phyloP scores from a whole-genome alignment of 2,888 invertebrate genomes.

The Polyommatus icarus region DNA sequence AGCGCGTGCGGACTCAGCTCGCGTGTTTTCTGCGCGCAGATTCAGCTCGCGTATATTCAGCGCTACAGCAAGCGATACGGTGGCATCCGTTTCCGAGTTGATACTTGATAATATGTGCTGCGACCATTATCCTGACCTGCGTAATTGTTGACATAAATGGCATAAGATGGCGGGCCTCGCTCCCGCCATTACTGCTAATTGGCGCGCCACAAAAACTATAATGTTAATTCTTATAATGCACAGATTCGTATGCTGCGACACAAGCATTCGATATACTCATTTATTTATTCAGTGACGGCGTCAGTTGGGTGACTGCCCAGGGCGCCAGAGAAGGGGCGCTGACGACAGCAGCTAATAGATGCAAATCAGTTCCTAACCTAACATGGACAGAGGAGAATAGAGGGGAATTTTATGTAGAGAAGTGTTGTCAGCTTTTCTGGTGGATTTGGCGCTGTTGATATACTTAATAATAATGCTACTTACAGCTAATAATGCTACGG shows the following conservation, averaged over 20 bases:
- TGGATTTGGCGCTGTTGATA: no score
- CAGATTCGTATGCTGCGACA: conserved; percentile 71
- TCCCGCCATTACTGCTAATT: conserved; percentile 53
- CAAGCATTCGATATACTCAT: conserved; percentile 62
- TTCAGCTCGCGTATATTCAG: no score
- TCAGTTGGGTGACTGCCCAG: background rate
- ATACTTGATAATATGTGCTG: background rate
- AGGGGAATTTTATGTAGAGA: no score
- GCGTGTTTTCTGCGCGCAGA: no score
- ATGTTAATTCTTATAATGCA: conserved; percentile 69
- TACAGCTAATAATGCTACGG: no score
- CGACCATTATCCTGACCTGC: conserved; percentile 6
- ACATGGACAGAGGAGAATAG: no score
- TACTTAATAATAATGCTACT: no score
- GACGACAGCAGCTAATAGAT: background rate
- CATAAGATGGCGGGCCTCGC: background rate
- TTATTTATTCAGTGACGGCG: conserved; percentile 48
- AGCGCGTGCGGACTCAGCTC: no score
- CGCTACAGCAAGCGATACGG: background rate
- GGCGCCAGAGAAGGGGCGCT: background rate
- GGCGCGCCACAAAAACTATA: conserved; percentile 52
- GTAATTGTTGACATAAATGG: conserved; percentile 26
- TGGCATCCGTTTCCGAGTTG: background rate
- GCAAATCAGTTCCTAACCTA: background rate
- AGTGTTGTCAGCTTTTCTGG: no score